phyloP scores from a whole-genome alignment of 23 tunicate species.

The Trididemnum miniatum region DNA sequence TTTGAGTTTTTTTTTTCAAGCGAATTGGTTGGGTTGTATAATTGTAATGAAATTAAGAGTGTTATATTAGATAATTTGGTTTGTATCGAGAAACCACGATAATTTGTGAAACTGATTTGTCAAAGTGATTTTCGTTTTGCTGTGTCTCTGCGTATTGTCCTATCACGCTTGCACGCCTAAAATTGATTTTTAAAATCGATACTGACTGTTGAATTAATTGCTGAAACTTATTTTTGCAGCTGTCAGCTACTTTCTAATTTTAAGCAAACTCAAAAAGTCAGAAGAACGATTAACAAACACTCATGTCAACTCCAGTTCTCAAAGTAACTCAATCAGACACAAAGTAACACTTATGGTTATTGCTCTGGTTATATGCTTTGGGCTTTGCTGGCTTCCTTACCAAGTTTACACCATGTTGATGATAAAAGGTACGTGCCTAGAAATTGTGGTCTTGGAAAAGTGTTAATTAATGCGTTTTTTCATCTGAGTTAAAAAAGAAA shows the following conservation, averaged over 20 bases:
- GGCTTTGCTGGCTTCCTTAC: slow-evolving; percentile 81
- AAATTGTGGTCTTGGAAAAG: too few species aligned
- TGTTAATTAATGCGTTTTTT: too few species aligned
- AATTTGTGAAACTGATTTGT: too few species aligned
- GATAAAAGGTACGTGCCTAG: slow-evolving; percentile 34
- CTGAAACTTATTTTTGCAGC: slow-evolving; percentile 34
- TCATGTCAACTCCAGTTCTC: slow-evolving; percentile 14
- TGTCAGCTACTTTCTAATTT: slow-evolving; percentile 65
- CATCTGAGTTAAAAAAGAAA: too few species aligned
- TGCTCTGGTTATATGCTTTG: slow-evolving; percentile 82
- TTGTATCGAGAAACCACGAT: too few species aligned
- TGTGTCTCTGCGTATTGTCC: too few species aligned
- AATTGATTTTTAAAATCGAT: neutral
- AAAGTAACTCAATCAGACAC: slow-evolving; percentile 54
- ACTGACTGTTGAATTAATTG: neutral
- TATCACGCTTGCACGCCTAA: too few species aligned
- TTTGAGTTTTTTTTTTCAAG: too few species aligned
- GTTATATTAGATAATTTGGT: too few species aligned
- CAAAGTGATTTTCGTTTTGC: too few species aligned
- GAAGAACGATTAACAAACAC: slow-evolving; percentile 56
- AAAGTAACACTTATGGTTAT: slow-evolving; percentile 86
- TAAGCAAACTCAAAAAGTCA: slow-evolving; percentile 39
- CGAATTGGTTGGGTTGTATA: too few species aligned
- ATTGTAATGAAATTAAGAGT: too few species aligned
- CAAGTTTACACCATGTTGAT: slow-evolving; percentile 56